These are phyloP conservation scores for Dynastes grantii DNA, from an alignment of 2,888 invertebrate genomes.

Conservation along the genomic window DNA sequence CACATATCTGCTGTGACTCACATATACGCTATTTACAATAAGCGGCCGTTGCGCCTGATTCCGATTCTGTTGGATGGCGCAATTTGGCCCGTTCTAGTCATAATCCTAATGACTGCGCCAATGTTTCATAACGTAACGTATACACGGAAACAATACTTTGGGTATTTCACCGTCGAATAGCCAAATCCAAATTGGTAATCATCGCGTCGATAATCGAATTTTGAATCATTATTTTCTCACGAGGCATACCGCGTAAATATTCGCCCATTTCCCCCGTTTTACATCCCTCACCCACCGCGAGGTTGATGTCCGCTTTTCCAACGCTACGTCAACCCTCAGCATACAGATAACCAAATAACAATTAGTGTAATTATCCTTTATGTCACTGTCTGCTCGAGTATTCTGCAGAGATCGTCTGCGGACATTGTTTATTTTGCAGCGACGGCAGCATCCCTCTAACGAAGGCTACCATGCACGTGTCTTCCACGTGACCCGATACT, in stretches of 20 bases:
- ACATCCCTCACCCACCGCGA: not conserved
- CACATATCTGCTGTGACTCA: too few species aligned
- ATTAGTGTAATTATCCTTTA: conserved; percentile 39
- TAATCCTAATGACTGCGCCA: too few species aligned
- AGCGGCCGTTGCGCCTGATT: too few species aligned
- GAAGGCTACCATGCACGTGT: conserved; percentile 43
- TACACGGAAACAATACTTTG: too few species aligned
- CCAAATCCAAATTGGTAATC: conserved; percentile 17
- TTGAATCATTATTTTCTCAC: conserved; percentile 31
- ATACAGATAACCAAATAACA: conserved; percentile 35
- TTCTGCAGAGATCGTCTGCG: conserved; percentile 28
- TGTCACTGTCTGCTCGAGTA: conserved; percentile 35
- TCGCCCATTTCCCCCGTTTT: not conserved
- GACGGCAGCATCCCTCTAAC: conserved; percentile 29
- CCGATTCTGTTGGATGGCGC: too few species aligned
- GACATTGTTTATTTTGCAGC: conserved; percentile 33
- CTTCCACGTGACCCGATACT: conserved; percentile 45
- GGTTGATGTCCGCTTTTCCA: not conserved
- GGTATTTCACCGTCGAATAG: too few species aligned
- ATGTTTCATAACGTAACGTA: too few species aligned
- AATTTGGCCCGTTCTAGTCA: too few species aligned
- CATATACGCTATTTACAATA: too few species aligned
- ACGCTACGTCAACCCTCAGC: not conserved
- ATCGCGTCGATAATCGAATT: conserved; percentile 17
- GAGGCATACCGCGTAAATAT: not conserved